These are phyloP conservation scores for Whitmania pigra DNA, from an alignment of 1,140 invertebrate species.

Conservation along the genomic window DNA sequence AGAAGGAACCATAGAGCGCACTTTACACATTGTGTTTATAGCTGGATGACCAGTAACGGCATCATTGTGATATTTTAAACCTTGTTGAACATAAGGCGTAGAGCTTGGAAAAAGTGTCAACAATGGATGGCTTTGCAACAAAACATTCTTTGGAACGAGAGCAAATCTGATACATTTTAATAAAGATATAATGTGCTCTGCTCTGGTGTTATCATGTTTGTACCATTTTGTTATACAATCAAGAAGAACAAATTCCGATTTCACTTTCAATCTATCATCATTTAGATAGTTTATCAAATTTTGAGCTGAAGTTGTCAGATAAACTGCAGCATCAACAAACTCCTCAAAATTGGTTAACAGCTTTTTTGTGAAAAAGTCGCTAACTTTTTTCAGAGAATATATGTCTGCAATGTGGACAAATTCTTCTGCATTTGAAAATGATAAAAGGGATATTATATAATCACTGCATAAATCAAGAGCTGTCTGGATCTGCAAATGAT, in stretches of 20 bases:
- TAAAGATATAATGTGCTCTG: not conserved
- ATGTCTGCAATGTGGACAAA: slow-evolving; percentile 38
- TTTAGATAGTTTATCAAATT: slow-evolving; percentile 31
- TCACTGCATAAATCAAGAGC: slow-evolving; percentile 38
- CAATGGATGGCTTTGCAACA: slow-evolving; percentile 32
- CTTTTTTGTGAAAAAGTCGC: slow-evolving; percentile 35
- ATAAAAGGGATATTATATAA: slow-evolving; percentile 37
- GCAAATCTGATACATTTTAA: slow-evolving; percentile 24
- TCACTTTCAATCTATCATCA: slow-evolving; percentile 30
- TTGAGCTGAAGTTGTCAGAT: slow-evolving; percentile 31
- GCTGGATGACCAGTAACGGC: slow-evolving; percentile 35
- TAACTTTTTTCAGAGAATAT: slow-evolving; percentile 36
- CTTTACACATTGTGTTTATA: slow-evolving; percentile 31
- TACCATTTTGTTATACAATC: slow-evolving; percentile 36
- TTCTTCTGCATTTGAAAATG: slow-evolving; percentile 36
- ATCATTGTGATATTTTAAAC: slow-evolving; percentile 36
- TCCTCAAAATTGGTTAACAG: slow-evolving; percentile 36
- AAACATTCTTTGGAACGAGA: slow-evolving; percentile 35
- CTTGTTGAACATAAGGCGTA: slow-evolving; percentile 31
- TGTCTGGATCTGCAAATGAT: slow-evolving; percentile 27
- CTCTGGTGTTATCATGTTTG: slow-evolving; percentile 26
- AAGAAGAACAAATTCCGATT: slow-evolving; percentile 50
- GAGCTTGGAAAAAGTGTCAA: slow-evolving; percentile 32
- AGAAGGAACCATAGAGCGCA: slow-evolving; percentile 30
- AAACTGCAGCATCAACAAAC: slow-evolving; percentile 34